These are phyloP conservation scores for Agonopterix subpropinquella DNA, from an alignment of 2,888 invertebrate species.

Conservation along the genomic window DNA sequence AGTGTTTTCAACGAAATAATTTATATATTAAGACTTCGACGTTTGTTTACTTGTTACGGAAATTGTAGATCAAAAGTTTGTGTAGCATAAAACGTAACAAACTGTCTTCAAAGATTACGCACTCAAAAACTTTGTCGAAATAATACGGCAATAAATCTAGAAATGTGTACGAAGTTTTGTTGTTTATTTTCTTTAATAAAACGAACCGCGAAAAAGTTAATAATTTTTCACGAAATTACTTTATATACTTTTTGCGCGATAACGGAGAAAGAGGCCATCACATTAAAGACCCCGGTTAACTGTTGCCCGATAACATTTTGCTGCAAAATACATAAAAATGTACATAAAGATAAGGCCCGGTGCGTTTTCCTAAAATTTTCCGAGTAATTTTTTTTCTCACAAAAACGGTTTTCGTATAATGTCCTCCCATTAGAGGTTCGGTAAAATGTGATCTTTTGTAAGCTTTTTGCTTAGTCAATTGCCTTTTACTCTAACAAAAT, in stretches of 20 bases:
- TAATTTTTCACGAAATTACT: conserved; percentile 50
- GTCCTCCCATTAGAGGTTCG: conserved; percentile 55
- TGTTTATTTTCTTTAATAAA: conserved; percentile 40
- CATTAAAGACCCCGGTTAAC: conserved; percentile 47
- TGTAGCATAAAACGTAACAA: not conserved
- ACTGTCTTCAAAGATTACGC: conserved; percentile 31
- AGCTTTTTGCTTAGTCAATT: conserved; percentile 36
- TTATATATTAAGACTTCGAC: conserved; percentile 15
- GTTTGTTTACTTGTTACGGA: conserved; percentile 22
- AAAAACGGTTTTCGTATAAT: conserved; percentile 63
- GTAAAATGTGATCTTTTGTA: conserved; percentile 45
- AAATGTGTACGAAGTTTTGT: conserved; percentile 34
- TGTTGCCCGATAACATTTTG: conserved; percentile 53
- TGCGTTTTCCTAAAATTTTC: conserved; percentile 46
- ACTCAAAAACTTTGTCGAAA: conserved; percentile 31
- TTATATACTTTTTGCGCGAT: conserved; percentile 42
- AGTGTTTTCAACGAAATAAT: conserved; percentile 27
- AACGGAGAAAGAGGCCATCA: conserved; percentile 36
- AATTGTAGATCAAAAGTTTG: conserved; percentile 27
- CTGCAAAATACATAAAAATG: conserved; percentile 57
- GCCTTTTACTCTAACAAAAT: conserved; percentile 25
- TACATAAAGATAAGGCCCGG: conserved; percentile 60
- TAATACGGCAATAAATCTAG: conserved; percentile 40
- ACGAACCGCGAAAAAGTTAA: conserved; percentile 31
- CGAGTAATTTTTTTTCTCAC: conserved; percentile 55